phyloP scores from a whole-genome alignment of 2,113 vertebrate species.

The Desmodus rotundus region DNA sequence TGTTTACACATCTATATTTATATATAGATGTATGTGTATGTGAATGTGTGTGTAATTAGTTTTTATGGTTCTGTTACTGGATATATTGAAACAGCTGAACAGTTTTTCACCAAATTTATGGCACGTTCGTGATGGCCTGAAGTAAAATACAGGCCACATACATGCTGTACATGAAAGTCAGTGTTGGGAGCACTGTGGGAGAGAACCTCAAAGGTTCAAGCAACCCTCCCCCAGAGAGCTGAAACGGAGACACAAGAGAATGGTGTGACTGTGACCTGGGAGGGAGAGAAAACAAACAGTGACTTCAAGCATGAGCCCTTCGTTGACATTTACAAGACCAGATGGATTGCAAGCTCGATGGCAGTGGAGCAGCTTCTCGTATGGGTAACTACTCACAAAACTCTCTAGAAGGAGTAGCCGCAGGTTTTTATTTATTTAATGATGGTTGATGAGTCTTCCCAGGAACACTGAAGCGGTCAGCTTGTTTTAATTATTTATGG shows the following conservation, averaged over 20 bases:
- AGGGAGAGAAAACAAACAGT: neutral
- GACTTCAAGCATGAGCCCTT: neutral
- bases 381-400: neutral
- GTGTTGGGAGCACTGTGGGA: neutral
- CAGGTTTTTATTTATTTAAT: slow-evolving; percentile 10
- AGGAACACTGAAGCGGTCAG: neutral
- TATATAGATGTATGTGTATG: neutral
- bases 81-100: neutral
- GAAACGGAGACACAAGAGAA: neutral
- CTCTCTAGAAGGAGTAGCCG: neutral
- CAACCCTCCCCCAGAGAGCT: neutral
- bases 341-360: neutral
- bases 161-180: neutral
- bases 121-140: neutral
- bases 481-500: slow-evolving; percentile 9
- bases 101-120: neutral
- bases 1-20: neutral
- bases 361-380: neutral
- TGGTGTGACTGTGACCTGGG: neutral
- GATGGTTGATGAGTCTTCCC: neutral
- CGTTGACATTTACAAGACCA: neutral
- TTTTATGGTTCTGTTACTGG: neutral
- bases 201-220: neutral
- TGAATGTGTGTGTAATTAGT: neutral
- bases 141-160: neutral